Base-by-base conservation (phyloP, 2,113 vertebrate genomes). In the Perca fluviatilis region DNA sequence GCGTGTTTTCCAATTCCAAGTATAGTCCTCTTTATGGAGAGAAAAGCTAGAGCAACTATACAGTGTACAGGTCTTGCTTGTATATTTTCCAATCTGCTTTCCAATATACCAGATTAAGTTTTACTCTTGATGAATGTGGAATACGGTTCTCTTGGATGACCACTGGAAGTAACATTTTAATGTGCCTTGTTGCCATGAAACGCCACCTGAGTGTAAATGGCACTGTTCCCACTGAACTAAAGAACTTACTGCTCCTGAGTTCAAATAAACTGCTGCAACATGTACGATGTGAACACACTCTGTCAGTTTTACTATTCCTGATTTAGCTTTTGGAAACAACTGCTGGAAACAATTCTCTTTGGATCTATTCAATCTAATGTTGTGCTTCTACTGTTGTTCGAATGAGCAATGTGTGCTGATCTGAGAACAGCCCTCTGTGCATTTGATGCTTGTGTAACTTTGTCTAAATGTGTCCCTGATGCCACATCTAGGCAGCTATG, bases 381-480 rank as follows among this genome's bases (percentile, higher is more conserved):
- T 15, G 15, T 56, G 46, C 13, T 27, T 47, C 5, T 54, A 8
- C 57, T 49, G 21, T 50, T 62, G 23, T 56, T 53, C 16, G 46
- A 53, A 69, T 68, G 36, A 56, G 51, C 1, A 2, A 18, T 18
- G 19, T 25, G 14, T 49, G 58, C 43, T 66, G 62, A 54, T 64
- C 65, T 19, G 3, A 62, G 33, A 84, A 27, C 40, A 60, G 23
- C 49, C 40, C 23, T 57, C 19, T 57, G 19, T 56, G 56, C 58
- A 58, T 74, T 74, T 81, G 30, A 50, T 5, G 43, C 62, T 75
- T 49, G 25, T 63, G 33, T 40, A 70, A 60, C 79, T 79, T 63
- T n/a, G 50, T 56, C 19, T n/a, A 25, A 65, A 60, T 21, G 53
- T 40, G 21, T 66, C 40, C 51, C 67, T n/a, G 18, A 61, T 82